Conservation (phyloP, 2,888 invertebrate genomes). For the Adelognathus sp. region DNA sequence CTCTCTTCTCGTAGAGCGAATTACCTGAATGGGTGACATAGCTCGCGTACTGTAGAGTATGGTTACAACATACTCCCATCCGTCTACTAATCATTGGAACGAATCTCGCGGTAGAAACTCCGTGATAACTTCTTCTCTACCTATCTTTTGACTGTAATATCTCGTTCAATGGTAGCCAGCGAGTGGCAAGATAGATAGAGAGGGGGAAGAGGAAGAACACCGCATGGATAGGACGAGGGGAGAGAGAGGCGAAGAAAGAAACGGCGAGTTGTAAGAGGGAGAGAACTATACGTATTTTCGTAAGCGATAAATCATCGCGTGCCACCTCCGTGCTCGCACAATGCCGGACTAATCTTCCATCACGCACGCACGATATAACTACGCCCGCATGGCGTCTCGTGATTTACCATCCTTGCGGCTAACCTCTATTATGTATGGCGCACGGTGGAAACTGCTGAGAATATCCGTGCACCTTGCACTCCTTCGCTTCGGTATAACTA, state of each 20-base stretch:
- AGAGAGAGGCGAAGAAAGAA: constrained; percentile 25
- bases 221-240: constrained; percentile 7
- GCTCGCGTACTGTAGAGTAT: not conserved
- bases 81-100: constrained; percentile 41
- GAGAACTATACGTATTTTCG: constrained; percentile 64
- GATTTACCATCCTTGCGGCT: constrained; percentile 80
- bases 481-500: constrained; percentile 48
- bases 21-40: not conserved
- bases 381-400: constrained; percentile 80
- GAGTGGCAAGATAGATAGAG: constrained; percentile 44
- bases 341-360: constrained; percentile 80
- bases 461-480: constrained; percentile 77
- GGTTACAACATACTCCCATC: not conserved
- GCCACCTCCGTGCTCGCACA: constrained; percentile 78
- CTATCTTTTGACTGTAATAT: constrained; percentile 61
- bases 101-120: constrained; percentile 49
- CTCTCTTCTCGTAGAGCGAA: not conserved
- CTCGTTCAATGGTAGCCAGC: constrained; percentile 60
- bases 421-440: constrained; percentile 80
- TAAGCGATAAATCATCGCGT: constrained; percentile 78
- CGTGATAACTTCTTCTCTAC: constrained; percentile 59
- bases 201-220: constrained; percentile 28
- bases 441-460: constrained; percentile 78
- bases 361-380: constrained; percentile 80
- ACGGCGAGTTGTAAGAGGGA: constrained; percentile 45